A percentile compares a stretch with the other conserved stretches of the same genome.
Conservation (phyloP, 2,797 vertebrate genomes). For the Pipistrellus kuhlii region DNA sequence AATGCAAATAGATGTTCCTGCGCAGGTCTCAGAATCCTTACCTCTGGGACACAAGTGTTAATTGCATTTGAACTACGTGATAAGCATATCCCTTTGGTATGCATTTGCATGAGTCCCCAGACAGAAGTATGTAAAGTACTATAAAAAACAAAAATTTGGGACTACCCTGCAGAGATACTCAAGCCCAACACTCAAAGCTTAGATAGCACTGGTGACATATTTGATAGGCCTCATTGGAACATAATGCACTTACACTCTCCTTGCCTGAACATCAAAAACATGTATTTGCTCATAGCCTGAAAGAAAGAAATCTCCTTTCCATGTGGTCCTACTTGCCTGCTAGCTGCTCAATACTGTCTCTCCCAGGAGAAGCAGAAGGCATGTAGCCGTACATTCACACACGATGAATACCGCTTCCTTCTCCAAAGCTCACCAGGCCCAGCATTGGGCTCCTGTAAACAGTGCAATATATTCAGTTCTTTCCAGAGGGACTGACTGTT, state of each 20-base stretch:
- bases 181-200: background rate
- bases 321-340: background rate
- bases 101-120: background rate
- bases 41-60: background rate
- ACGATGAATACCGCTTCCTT: background rate
- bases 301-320: background rate
- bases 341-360: background rate
- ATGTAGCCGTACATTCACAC: background rate
- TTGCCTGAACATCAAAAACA: background rate
- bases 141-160: background rate
- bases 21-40: slow-evolving; percentile 16
- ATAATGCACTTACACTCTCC: background rate
- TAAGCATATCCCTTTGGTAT: background rate
- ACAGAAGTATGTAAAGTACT: background rate
- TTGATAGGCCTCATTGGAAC: background rate
- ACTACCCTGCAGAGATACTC: background rate
- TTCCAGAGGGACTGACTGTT: background rate
- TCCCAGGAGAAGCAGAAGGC: background rate
- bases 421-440: background rate
- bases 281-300: background rate
- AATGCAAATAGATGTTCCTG: background rate
- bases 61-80: background rate
- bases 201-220: background rate
- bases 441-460: background rate
- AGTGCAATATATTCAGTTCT: too few relatives aligned